Percentiles rank a stretch among this genome's conserved stretches.
These are phyloP conservation scores for Miichthys miiuy DNA, from an alignment of 2,797 vertebrate species.

Conservation along the genomic window DNA sequence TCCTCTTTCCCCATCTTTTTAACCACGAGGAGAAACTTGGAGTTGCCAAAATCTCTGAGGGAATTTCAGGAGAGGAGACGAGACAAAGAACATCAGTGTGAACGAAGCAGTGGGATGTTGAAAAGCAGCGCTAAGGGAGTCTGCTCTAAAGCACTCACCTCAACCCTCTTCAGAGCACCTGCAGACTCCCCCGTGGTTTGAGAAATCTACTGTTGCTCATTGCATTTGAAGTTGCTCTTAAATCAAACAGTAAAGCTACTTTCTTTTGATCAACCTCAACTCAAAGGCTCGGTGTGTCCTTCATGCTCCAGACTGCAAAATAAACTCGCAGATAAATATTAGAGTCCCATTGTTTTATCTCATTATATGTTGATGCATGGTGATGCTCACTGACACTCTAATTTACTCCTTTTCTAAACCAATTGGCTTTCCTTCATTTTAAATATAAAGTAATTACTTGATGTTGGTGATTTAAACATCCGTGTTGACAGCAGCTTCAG, in stretches of 20 bases:
- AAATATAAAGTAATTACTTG: slow-evolving; percentile 1
- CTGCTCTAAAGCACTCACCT: slow-evolving; percentile 62
- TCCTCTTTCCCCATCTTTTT: not conserved
- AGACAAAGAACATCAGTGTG: slow-evolving; percentile 53
- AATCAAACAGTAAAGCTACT: slow-evolving; percentile 36
- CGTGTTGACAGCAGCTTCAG: slow-evolving; percentile 5
- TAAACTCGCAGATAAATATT: slow-evolving; percentile 30
- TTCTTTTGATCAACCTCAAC: slow-evolving; percentile 56
- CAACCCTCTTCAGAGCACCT: slow-evolving; percentile 55
- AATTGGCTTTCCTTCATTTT: slow-evolving; percentile 2
- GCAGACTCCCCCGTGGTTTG: slow-evolving; percentile 58
- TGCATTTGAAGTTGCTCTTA: slow-evolving; percentile 43
- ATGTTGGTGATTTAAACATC: slow-evolving; percentile 1
- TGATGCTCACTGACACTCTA: not conserved
- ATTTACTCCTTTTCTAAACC: slow-evolving; percentile 1
- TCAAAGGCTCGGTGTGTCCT: not conserved
- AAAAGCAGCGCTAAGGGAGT: slow-evolving; percentile 52
- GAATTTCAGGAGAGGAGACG: slow-evolving; percentile 39
- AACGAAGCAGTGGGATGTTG: slow-evolving; percentile 46
- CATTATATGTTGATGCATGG: slow-evolving; percentile 6
- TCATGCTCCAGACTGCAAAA: slow-evolving; percentile 4
- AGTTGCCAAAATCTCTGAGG: slow-evolving; percentile 43
- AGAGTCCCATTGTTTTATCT: slow-evolving; percentile 10
- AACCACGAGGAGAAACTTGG: slow-evolving; percentile 13
- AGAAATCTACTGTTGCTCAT: slow-evolving; percentile 44